Conservation (phyloP, 2,797 vertebrate genomes). For the Malacoraja senta region DNA sequence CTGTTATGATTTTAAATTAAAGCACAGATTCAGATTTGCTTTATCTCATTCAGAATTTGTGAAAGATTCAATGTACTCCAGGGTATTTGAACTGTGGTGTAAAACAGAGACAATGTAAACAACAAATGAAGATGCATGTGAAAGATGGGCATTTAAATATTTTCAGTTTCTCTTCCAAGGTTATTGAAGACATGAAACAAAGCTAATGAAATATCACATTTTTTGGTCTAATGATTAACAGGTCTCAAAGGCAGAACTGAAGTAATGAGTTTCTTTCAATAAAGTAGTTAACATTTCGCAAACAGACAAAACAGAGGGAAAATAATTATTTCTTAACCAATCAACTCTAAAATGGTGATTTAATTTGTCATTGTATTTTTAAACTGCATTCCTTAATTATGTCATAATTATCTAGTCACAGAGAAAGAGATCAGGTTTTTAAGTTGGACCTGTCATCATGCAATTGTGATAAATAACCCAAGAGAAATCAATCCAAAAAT, state of each 20-base stretch:
- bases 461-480: not conserved
- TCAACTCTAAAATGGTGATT: constrained; percentile 4
- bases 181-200: not conserved
- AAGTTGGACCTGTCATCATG: not conserved
- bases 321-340: constrained; percentile 12
- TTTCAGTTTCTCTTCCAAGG: not conserved
- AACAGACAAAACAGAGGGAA: not conserved
- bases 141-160: not conserved
- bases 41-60: not conserved
- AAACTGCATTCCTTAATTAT: constrained; percentile 4
- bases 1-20: not conserved
- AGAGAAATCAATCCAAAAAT: not conserved
- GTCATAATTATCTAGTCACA: not conserved
- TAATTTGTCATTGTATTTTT: constrained; percentile 16
- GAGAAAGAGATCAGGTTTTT: not conserved
- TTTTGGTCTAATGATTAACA: not conserved
- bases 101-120: not conserved
- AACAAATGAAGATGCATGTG: not conserved
- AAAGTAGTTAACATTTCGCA: not conserved
- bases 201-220: not conserved
- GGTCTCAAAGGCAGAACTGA: not conserved
- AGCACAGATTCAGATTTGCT: not conserved
- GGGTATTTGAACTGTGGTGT: not conserved
- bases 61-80: not conserved
- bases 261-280: not conserved